Percentiles rank a stretch among this genome's conserved stretches.
Evolutionary conservation across 2,113 vertebrate genomes (phyloP).

Genomic region (Mesembrinibis cayennensis): DNA sequence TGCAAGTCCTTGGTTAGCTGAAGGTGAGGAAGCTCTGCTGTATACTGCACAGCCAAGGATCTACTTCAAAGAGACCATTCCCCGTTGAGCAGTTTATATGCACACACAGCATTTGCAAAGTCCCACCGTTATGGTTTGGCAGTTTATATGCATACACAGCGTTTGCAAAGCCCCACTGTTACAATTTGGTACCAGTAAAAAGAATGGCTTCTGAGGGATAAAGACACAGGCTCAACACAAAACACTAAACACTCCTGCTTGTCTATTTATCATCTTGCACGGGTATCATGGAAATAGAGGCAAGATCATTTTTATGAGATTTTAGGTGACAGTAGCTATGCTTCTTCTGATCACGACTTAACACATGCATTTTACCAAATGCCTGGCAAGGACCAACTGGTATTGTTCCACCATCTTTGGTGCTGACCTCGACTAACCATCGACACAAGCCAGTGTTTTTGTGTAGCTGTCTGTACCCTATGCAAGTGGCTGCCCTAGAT

Average conservation of each 20-base stretch:
- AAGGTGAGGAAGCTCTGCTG: background rate
- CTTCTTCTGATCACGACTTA: background rate
- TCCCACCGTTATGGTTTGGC: background rate
- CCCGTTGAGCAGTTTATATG: background rate
- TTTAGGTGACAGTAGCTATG: background rate
- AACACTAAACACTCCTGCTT: background rate
- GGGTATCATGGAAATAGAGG: background rate
- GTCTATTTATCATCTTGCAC: background rate
- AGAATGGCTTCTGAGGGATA: background rate
- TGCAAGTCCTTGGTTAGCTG: fast-evolving
- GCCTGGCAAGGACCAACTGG: background rate
- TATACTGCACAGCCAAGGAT: background rate
- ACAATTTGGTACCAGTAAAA: background rate
- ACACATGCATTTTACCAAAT: background rate
- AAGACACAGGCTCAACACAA: background rate
- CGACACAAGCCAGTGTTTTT: background rate
- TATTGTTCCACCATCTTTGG: background rate
- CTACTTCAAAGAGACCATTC: background rate
- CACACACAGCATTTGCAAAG: background rate
- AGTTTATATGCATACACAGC: background rate
- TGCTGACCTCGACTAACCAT: background rate
- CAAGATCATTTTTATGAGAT: background rate
- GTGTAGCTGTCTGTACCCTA: background rate
- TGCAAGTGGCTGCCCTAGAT: background rate
- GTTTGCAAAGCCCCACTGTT: background rate